phyloP scores from a whole-genome alignment of 2,113 vertebrate genomes.

The Rhombomys opimus region DNA sequence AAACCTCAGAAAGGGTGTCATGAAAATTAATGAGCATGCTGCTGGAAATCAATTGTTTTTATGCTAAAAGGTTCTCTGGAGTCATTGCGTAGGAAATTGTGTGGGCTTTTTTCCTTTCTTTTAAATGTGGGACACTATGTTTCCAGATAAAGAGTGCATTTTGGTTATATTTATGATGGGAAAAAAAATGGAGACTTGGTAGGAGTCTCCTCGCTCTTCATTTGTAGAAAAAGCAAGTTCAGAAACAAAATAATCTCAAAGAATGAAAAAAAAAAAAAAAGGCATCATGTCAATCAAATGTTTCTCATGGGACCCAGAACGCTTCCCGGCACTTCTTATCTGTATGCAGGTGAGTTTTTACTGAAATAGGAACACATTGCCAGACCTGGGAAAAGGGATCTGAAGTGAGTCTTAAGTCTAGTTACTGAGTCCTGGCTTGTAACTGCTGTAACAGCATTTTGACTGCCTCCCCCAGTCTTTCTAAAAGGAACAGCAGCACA shows the following conservation, averaged over 20 bases:
- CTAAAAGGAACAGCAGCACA: background rate
- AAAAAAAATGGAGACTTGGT: slow-evolving; percentile 12
- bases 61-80: slow-evolving; percentile 66
- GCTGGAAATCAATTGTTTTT: slow-evolving; percentile 81
- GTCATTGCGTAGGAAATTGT: slow-evolving; percentile 52
- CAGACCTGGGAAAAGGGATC: background rate
- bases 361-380: background rate
- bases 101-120: background rate
- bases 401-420: background rate
- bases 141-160: slow-evolving; percentile 60
- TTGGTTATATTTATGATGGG: slow-evolving; percentile 48
- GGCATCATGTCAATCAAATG: background rate
- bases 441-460: background rate
- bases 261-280: slow-evolving; percentile 52
- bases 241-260: slow-evolving; percentile 46
- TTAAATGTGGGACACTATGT: background rate
- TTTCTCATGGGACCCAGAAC: background rate
- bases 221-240: slow-evolving; percentile 40
- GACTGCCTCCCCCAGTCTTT: background rate
- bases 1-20: slow-evolving; percentile 62
- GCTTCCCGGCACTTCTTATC: background rate
- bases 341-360: background rate
- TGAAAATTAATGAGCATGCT: slow-evolving; percentile 85
- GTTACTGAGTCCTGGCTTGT: background rate
- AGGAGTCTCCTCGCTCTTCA: slow-evolving; percentile 5